A percentile compares a stretch with the other conserved stretches of the same genome.
These are phyloP conservation scores for Eupithecia centaureata DNA, from an alignment of 2,888 invertebrate genomes.

Conservation along the genomic window DNA sequence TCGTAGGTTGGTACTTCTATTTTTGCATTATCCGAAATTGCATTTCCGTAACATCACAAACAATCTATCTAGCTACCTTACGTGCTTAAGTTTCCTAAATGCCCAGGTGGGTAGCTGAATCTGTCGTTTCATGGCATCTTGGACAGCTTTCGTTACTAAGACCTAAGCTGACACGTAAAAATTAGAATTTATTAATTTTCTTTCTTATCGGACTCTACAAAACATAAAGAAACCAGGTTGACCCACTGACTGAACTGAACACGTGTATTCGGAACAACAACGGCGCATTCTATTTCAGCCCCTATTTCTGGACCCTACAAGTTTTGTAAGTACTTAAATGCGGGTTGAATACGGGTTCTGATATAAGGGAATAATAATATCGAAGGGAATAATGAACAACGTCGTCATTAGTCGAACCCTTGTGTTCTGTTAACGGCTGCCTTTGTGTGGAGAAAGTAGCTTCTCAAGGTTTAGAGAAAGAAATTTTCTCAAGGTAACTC, in stretches of 20 bases:
- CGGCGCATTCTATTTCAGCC: background rate
- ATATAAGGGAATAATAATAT: background rate
- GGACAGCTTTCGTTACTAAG: background rate
- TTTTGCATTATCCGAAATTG: too few relatives aligned
- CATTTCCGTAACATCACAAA: too few relatives aligned
- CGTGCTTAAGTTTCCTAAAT: too few relatives aligned
- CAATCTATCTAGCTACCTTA: too few relatives aligned
- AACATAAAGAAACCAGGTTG: too few relatives aligned
- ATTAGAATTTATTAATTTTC: background rate
- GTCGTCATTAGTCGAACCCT: background rate
- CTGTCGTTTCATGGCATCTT: background rate
- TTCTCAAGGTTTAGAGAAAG: too few relatives aligned
- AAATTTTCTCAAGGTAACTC: background rate
- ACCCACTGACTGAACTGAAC: too few relatives aligned
- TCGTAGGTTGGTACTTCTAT: too few relatives aligned
- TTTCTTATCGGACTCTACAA: background rate
- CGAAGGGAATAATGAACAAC: background rate
- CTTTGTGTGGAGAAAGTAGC: background rate
- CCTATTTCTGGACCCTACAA: background rate
- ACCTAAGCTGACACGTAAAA: background rate
- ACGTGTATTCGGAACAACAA: slow-evolving; percentile 2
- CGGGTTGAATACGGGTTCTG: slow-evolving; percentile 2
- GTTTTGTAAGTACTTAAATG: background rate
- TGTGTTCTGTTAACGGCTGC: slow-evolving; percentile 4
- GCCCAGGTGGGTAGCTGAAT: background rate